Evolutionary conservation across 2,797 vertebrate species (phyloP).

Genomic region (Eupleurogrammus muticus): DNA sequence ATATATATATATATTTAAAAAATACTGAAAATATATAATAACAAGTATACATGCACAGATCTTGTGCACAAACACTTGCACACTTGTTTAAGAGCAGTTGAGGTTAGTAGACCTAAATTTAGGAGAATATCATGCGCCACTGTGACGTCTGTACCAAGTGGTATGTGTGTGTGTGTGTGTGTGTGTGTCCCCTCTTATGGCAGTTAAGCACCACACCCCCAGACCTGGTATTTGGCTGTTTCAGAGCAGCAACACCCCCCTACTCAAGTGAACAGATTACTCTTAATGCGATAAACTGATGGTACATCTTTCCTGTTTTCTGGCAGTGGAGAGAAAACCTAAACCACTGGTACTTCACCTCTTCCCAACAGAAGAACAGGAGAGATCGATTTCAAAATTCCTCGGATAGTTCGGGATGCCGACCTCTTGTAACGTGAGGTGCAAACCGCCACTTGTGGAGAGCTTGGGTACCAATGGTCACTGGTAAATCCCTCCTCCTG

Average conservation of each 20-base stretch:
- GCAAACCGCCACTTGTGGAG: conserved; percentile 24
- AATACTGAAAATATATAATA: not conserved
- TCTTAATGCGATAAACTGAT: conserved; percentile 37
- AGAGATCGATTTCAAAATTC: conserved; percentile 16
- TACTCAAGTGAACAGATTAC: conserved; percentile 50
- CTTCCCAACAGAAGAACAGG: not conserved
- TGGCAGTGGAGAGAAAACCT: conserved; percentile 1
- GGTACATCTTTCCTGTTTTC: conserved; percentile 29
- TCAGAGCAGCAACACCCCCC: conserved; percentile 35
- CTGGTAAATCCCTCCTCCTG: conserved; percentile 45
- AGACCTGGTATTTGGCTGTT: conserved; percentile 60
- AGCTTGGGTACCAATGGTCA: conserved; percentile 26
- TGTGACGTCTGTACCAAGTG: conserved; percentile 67
- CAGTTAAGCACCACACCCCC: conserved; percentile 50
- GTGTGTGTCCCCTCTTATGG: conserved; percentile 34
- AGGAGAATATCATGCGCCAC: conserved; percentile 76
- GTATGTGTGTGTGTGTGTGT: conserved; percentile 33
- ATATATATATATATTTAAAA: not conserved
- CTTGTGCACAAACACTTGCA: conserved; percentile 33
- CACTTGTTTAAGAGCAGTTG: conserved; percentile 49
- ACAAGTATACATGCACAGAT: not conserved
- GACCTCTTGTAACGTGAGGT: conserved; percentile 15
- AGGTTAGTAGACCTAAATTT: conserved; percentile 80
- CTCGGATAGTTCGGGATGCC: conserved; percentile 14
- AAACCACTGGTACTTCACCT: not conserved